Evolutionary conservation across 2,888 invertebrate genomes (phyloP).

Genomic region (Ferrisia virgata): DNA sequence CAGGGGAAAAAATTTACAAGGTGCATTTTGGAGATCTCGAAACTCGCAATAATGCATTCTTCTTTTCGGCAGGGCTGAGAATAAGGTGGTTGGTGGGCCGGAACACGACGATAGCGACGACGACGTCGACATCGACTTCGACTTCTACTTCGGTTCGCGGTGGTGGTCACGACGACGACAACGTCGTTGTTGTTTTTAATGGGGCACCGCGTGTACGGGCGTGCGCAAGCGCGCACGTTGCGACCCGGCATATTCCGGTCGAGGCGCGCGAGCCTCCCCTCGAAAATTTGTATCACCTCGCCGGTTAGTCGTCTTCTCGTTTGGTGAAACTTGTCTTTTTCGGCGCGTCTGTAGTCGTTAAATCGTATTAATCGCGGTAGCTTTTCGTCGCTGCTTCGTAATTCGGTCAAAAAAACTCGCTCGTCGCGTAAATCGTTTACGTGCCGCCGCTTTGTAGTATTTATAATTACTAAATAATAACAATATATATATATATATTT

Average conservation of each 20-base stretch:
- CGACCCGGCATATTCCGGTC: slow-evolving; percentile 41
- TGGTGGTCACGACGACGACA: background rate
- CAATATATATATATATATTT: no score
- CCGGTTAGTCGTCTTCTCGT: slow-evolving; percentile 21
- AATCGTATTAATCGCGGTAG: background rate
- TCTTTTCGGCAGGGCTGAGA: no score
- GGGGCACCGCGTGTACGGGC: background rate
- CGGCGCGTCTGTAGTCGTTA: background rate
- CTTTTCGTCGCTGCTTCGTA: background rate
- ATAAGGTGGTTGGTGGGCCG: no score
- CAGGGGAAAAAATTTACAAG: no score
- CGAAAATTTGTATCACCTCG: slow-evolving; percentile 38
- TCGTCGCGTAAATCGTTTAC: no score
- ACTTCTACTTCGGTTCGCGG: no score
- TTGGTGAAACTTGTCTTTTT: background rate
- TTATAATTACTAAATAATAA: no score
- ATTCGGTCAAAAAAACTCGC: slow-evolving; percentile 16
- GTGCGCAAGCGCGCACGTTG: slow-evolving; percentile 38
- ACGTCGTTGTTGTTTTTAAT: background rate
- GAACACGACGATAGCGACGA: no score
- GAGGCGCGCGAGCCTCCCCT: slow-evolving; percentile 30
- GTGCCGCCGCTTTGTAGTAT: no score
- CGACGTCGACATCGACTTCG: no score
- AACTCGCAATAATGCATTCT: no score
- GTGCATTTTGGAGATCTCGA: no score